These are phyloP conservation scores for Oriolus oriolus DNA, from an alignment of 2,113 vertebrate genomes.

Conservation along the genomic window DNA sequence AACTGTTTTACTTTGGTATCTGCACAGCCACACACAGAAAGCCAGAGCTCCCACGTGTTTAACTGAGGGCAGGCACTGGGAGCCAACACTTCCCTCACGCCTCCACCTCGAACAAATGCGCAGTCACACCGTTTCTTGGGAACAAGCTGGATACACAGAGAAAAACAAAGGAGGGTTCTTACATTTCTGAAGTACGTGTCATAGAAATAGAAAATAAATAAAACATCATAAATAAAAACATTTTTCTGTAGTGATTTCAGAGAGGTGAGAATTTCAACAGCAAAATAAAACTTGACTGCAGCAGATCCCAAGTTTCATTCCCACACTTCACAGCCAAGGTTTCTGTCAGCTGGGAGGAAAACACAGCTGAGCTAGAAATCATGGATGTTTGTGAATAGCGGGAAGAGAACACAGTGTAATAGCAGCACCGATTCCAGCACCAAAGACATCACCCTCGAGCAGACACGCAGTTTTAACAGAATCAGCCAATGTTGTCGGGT, in stretches of 20 bases:
- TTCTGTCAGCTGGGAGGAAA: background rate
- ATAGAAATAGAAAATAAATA: constrained; percentile 22
- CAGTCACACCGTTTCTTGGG: background rate
- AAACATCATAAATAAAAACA: background rate
- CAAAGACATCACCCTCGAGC: background rate
- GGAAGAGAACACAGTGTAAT: background rate
- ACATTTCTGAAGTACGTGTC: background rate
- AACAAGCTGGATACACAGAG: background rate
- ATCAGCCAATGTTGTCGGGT: background rate
- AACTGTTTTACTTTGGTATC: background rate
- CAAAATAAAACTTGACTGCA: background rate
- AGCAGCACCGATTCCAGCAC: background rate
- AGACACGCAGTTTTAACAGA: background rate
- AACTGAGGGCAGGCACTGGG: background rate
- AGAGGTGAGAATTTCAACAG: constrained; percentile 14
- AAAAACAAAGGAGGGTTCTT: constrained; percentile 22
- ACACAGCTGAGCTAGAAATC: background rate
- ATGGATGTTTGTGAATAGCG: background rate
- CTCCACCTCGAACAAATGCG: background rate
- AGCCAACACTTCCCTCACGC: background rate
- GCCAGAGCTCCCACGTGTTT: background rate
- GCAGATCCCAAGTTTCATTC: background rate
- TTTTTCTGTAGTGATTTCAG: background rate
- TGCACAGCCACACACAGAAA: background rate
- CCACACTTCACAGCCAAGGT: background rate